Evolutionary conservation across 2,113 vertebrate species (phyloP).

Genomic region (Solea solea): DNA sequence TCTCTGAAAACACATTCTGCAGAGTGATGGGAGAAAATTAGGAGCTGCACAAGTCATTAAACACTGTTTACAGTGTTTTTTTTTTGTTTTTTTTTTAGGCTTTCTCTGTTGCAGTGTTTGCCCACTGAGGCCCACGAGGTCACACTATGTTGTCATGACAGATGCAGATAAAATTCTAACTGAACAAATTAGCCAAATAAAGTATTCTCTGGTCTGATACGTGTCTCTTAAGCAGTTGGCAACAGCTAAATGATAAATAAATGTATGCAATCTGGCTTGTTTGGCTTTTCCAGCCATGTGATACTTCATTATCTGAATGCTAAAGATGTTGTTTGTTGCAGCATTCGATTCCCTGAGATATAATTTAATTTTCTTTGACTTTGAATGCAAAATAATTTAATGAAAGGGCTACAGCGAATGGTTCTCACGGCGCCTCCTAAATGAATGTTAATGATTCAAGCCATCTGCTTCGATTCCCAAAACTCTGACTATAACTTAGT

Average conservation of each 20-base stretch:
- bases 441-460: slow-evolving; percentile 12
- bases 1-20: slow-evolving; percentile 4
- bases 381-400: slow-evolving; percentile 55
- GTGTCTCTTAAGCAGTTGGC: not conserved
- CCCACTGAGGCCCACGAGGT: not conserved
- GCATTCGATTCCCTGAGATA: slow-evolving; percentile 4
- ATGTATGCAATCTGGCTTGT: not conserved
- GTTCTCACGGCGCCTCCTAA: slow-evolving; percentile 33
- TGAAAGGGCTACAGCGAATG: slow-evolving; percentile 41
- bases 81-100: not conserved
- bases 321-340: slow-evolving; percentile 28
- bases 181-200: slow-evolving; percentile 49
- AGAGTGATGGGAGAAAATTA: slow-evolving; percentile 6
- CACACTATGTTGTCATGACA: not conserved
- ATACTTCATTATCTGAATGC: slow-evolving; percentile 30
- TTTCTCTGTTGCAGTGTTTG: not conserved
- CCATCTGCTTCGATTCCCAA: not conserved
- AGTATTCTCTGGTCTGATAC: slow-evolving; percentile 18
- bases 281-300: not conserved
- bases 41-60: slow-evolving; percentile 18
- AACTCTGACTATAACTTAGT: not conserved
- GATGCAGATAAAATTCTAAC: slow-evolving; percentile 46
- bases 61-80: not conserved
- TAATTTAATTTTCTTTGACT: slow-evolving; percentile 49
- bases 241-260: not conserved